These are phyloP conservation scores for Cephus cinctus DNA, from an alignment of 1,140 invertebrate species.

Conservation along the genomic window DNA sequence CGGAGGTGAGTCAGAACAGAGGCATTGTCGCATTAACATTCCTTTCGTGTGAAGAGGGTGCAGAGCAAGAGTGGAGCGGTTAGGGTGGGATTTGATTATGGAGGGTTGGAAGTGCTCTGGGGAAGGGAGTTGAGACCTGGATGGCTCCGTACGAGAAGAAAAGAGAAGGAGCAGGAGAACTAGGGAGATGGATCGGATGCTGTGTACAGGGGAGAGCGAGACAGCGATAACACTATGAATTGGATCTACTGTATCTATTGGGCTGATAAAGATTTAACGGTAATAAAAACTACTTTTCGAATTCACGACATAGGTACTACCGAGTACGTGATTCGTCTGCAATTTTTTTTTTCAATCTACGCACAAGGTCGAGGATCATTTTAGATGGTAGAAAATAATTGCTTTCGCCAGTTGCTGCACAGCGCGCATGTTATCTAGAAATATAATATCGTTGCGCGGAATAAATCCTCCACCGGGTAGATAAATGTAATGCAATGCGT, in stretches of 20 bases:
- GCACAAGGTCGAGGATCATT: not conserved
- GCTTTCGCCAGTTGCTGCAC: not conserved
- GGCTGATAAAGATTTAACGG: not conserved
- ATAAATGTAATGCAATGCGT: conserved; percentile 11
- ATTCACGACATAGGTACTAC: no score
- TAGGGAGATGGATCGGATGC: not conserved
- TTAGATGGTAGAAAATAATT: not conserved
- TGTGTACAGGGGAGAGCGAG: conserved; percentile 6
- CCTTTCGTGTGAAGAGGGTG: conserved; percentile 53
- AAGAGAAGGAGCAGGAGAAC: not conserved
- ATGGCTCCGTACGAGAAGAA: no score
- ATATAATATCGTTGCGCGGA: no score
- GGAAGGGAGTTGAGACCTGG: conserved; percentile 11
- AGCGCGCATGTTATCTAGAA: not conserved
- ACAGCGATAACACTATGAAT: no score
- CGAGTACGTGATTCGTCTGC: not conserved
- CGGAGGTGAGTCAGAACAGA: conserved; percentile 26
- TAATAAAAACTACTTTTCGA: no score
- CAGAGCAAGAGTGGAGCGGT: conserved; percentile 33
- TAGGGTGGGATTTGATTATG: conserved; percentile 54
- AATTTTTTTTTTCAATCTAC: not conserved
- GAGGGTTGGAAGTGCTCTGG: conserved; percentile 35
- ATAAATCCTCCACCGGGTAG: no score
- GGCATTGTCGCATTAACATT: conserved; percentile 56
- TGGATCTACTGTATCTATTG: not conserved